phyloP scores from a whole-genome alignment of 1,140 invertebrate genomes.

The Metopolophium dirhodum region DNA sequence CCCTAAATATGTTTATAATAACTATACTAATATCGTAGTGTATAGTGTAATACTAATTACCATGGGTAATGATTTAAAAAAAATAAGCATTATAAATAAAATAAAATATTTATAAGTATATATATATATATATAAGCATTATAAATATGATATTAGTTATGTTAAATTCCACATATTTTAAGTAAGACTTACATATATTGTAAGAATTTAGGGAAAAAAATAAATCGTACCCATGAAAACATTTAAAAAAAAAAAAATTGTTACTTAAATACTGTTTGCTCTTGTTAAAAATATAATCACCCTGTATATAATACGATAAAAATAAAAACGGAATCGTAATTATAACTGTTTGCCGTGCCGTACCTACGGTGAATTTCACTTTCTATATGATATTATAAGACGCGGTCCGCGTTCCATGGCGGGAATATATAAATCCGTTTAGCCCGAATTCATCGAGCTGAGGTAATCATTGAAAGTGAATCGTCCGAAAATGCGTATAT shows the following conservation, averaged over 20 bases:
- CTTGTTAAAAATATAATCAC: neutral
- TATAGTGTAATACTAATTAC: neutral
- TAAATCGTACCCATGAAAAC: neutral
- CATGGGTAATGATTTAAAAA: neutral
- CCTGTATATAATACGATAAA: neutral
- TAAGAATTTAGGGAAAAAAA: neutral
- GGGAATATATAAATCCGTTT: conserved; percentile 38
- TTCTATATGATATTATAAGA: neutral
- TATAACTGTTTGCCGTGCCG: neutral
- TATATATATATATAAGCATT: too few relatives aligned
- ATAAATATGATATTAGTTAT: neutral
- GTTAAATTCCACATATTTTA: neutral
- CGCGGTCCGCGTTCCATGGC: neutral
- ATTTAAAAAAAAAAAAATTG: neutral
- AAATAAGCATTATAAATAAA: neutral
- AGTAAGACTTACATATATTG: too few relatives aligned
- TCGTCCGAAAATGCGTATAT: neutral
- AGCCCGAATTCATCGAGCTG: conserved; percentile 24
- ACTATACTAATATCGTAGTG: neutral
- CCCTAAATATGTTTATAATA: neutral
- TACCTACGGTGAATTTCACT: neutral
- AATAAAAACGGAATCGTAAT: conserved; percentile 4
- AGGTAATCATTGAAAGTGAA: conserved; percentile 54
- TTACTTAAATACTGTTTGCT: neutral
- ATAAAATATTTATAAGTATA: too few relatives aligned